Evolutionary conservation across 2,888 invertebrate species (phyloP).

Genomic region (Timema cristinae): DNA sequence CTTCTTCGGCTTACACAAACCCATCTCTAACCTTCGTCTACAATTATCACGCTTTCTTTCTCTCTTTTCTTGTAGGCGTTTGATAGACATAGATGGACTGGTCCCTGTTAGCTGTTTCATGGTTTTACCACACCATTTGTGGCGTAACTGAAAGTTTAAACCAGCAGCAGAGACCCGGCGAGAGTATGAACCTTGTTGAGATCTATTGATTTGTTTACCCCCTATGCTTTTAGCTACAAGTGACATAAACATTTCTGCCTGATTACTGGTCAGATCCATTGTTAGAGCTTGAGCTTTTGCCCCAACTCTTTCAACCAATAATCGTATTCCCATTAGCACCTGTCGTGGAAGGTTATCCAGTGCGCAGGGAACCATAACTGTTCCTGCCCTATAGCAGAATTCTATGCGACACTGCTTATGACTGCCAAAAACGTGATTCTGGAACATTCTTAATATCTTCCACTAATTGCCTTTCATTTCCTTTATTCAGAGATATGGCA

Average conservation of each 20-base stretch:
- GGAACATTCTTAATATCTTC: not conserved
- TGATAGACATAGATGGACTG: not conserved
- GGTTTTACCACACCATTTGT: not conserved
- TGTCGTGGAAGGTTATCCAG: not conserved
- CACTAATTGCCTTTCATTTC: not conserved
- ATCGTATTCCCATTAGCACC: not conserved
- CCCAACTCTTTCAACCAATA: not conserved
- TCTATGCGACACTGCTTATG: not conserved
- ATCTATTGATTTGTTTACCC: not conserved
- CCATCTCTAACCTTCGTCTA: not conserved
- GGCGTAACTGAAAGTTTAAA: not conserved
- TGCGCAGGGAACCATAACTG: not conserved
- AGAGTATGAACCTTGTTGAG: not conserved
- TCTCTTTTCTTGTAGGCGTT: not conserved
- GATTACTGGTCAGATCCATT: conserved; percentile 1
- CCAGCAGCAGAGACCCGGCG: not conserved
- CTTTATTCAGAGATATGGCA: not conserved
- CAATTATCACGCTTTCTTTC: not conserved
- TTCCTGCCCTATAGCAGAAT: not conserved
- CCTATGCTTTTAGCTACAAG: not conserved
- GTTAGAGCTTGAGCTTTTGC: not conserved
- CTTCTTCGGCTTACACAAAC: not conserved
- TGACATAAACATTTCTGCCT: conserved; percentile 1
- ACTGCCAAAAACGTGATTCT: conserved; percentile 2
- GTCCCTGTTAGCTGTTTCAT: not conserved